phyloP scores from a whole-genome alignment of 53 echinoderm and acorn worm genomes.

The Crossaster papposus region DNA sequence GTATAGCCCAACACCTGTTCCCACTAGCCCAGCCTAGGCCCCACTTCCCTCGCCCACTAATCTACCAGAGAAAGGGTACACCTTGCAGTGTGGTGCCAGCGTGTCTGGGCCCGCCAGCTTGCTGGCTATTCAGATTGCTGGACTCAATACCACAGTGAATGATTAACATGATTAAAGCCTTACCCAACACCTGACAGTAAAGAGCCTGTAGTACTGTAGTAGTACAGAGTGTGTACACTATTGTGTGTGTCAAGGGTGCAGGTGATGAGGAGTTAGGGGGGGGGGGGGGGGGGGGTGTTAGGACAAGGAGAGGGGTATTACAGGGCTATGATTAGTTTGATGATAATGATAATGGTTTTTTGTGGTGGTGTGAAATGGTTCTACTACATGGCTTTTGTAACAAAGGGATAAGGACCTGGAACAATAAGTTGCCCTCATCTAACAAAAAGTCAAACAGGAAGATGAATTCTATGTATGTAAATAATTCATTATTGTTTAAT shows the following conservation, averaged over 20 bases:
- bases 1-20: slow-evolving; percentile 52
- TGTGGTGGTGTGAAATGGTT: slow-evolving; percentile 1
- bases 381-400: neutral
- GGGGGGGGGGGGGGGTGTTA: slow-evolving; percentile 42
- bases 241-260: slow-evolving; percentile 1
- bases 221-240: slow-evolving; percentile 21
- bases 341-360: neutral
- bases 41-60: slow-evolving; percentile 23
- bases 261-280: slow-evolving; percentile 40
- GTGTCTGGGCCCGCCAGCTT: slow-evolving; percentile 73
- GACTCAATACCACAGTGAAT: slow-evolving; percentile 76
- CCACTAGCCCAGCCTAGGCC: slow-evolving; percentile 27
- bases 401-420: slow-evolving; percentile 6
- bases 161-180: slow-evolving; percentile 81
- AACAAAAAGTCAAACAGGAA: neutral
- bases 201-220: too few relatives aligned
- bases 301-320: neutral
- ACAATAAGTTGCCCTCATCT: neutral
- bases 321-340: neutral
- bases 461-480: too few relatives aligned
- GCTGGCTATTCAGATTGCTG: slow-evolving; percentile 49
- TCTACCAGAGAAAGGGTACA: slow-evolving; percentile 75
- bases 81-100: slow-evolving; percentile 75
- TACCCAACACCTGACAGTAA: slow-evolving; percentile 70
- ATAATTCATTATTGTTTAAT: too few relatives aligned